phyloP scores from a whole-genome alignment of 2,113 vertebrate species.

The Agapornis roseicollis region DNA sequence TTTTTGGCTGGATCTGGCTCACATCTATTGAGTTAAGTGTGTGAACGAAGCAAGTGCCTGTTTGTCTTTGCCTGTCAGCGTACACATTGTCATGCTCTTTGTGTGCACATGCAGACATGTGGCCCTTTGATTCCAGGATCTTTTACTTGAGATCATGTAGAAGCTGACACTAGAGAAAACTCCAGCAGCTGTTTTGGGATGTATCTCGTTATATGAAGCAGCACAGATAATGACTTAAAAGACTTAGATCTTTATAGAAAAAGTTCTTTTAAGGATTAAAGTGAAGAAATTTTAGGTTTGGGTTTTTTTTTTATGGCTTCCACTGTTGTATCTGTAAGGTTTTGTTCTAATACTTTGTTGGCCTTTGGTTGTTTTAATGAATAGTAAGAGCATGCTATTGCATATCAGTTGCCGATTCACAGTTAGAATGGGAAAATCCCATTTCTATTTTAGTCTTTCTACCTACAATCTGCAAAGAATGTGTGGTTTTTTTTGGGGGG shows the following conservation, averaged over 20 bases:
- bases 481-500: too few species aligned
- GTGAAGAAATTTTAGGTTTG: not conserved
- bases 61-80: not conserved
- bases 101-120: not conserved
- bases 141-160: not conserved
- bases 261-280: not conserved
- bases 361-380: not conserved
- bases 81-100: fast-evolving
- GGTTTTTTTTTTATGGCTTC: fast-evolving
- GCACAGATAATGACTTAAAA: not conserved
- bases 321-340: not conserved
- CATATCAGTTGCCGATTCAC: not conserved
- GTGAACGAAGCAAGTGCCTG: not conserved
- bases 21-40: not conserved
- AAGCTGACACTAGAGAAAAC: not conserved
- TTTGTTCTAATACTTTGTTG: not conserved
- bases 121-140: not conserved
- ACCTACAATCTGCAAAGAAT: not conserved
- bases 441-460: constrained; percentile 9
- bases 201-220: not conserved
- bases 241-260: not conserved
- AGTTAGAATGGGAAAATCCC: not conserved
- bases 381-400: not conserved
- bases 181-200: not conserved
- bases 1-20: not conserved